Base-by-base conservation (phyloP, 2,113 vertebrate species). In the Otolemur garnettii region DNA sequence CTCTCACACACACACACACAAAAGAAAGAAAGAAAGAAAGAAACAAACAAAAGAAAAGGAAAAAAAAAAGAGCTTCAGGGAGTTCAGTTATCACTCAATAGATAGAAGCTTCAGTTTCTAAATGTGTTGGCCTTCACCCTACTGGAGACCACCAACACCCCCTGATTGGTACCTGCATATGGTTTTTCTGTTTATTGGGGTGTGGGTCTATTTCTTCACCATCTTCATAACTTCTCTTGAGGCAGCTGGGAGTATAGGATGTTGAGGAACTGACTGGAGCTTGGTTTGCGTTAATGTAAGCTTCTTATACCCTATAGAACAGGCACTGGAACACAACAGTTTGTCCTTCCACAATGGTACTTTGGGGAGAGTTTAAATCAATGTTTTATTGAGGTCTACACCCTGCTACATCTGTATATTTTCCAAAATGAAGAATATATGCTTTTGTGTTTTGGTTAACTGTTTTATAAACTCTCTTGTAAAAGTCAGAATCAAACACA, bases 401-500 rank as follows among this genome's bases (percentile, higher is more conserved):
- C 94, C 99, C 99, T 21, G 99, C 99, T 97, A 99, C 98, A 95
- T 99, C 99, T 98, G 98, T 99, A 74, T 99, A 99, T 97, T 99
- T 99, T 90, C 99, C 99, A 98, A 99, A 99, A 97, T 98, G 99
- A 97, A 99, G 93, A 95, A 98, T 99, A 98, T 33, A 98, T 55
- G 98, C 97, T 69, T 98, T 98, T 80, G 99, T 99, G 79, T 98
- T 95, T 19, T 97, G 97, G 89, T 99, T 99, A 28, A 99, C 97
- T 0, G 98, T 99, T 98, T 99, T 99, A 94, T 99, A 99, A 4
- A 98, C 98, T 50, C 99, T 99, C 99, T 99, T 99, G 98, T 99
- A 99, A 97, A 99, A 99, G 98, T 99, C 99, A 1, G 99, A 99
- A 96, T 99, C 99, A 96, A 99, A 99, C 99, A 99, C 99, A 97